A percentile compares a stretch with the other conserved stretches of the same genome.
These are phyloP conservation scores for Amblyraja radiata DNA, from an alignment of 2,797 vertebrate species.

Conservation along the genomic window DNA sequence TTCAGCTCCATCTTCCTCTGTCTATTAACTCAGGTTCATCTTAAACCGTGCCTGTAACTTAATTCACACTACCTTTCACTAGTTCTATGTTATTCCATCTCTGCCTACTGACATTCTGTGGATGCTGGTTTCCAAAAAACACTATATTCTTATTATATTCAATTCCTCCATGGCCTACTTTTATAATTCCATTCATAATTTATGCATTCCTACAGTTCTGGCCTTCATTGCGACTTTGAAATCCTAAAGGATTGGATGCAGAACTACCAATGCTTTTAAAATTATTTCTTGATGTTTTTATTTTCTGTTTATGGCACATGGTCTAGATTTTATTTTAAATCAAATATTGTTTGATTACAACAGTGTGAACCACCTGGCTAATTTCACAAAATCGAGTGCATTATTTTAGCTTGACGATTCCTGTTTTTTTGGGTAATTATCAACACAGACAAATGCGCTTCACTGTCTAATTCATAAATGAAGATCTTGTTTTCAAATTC, in stretches of 20 bases:
- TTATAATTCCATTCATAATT: not conserved
- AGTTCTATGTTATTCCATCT: too few relatives aligned
- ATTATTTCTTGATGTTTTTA: not conserved
- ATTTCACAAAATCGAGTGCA: not conserved
- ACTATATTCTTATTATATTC: not conserved
- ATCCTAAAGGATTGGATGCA: too few relatives aligned
- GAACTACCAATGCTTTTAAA: not conserved
- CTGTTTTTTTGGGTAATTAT: not conserved
- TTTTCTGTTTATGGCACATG: not conserved
- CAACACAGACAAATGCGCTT: not conserved
- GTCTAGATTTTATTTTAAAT: not conserved
- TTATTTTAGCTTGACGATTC: not conserved
- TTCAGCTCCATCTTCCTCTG: not conserved
- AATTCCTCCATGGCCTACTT: not conserved
- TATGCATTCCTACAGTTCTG: not conserved
- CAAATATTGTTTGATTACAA: not conserved
- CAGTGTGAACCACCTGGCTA: not conserved
- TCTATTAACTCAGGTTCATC: not conserved
- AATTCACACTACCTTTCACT: not conserved
- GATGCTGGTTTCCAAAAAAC: not conserved
- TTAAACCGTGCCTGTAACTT: not conserved
- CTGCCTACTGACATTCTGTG: not conserved
- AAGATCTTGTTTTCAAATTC: not conserved
- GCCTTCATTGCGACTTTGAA: not conserved
- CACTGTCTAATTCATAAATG: not conserved